Conservation (phyloP, 2,888 invertebrate species). For the Oxycera nigricornis region DNA sequence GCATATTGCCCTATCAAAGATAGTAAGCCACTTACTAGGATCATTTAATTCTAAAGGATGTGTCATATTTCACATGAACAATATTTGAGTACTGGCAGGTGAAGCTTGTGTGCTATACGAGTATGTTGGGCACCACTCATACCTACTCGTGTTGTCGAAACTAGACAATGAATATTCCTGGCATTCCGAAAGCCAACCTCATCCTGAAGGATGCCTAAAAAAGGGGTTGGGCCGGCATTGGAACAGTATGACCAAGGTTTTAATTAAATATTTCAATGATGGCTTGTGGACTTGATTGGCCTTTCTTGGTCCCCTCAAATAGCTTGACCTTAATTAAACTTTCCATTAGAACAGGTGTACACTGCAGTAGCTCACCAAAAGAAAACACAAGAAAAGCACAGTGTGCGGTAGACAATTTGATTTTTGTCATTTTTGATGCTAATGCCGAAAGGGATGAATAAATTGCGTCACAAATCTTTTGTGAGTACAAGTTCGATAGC, state of each 20-base stretch:
- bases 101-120: not conserved
- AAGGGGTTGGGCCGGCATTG: conserved; percentile 21
- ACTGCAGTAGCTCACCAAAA: no score
- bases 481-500: no score
- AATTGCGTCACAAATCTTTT: no score
- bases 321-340: conserved; percentile 38
- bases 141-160: not conserved
- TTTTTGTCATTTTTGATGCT: no score
- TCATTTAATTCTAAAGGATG: conserved; percentile 8
- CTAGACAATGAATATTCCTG: not conserved
- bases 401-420: no score
- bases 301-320: conserved; percentile 17
- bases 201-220: not conserved
- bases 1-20: no score
- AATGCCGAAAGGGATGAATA: no score
- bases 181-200: not conserved
- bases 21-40: not conserved
- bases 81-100: not conserved
- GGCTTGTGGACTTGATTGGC: conserved; percentile 37
- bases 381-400: no score
- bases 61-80: conserved; percentile 17
- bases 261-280: conserved; percentile 40
- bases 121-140: no score
- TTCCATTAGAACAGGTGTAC: conserved; percentile 35
- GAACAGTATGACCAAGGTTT: conserved; percentile 32